phyloP scores from a whole-genome alignment of 2,113 vertebrate genomes.

The Nothoprocta pentlandii region DNA sequence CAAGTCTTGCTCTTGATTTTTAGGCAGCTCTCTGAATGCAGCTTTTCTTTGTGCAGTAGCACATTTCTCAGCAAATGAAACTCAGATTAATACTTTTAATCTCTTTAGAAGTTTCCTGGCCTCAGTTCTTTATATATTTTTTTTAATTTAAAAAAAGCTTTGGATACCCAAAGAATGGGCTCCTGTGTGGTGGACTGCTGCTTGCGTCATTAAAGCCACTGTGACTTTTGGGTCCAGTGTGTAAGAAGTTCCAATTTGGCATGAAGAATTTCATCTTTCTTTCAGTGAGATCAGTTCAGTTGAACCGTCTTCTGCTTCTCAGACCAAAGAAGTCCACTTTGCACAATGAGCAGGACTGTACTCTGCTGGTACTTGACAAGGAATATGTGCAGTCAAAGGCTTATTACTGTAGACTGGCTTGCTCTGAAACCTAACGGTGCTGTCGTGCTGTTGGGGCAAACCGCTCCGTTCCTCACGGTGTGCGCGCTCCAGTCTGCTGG shows the following conservation, averaged over 20 bases:
- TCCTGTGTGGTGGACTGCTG: neutral
- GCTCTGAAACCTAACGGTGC: neutral
- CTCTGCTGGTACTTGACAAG: neutral
- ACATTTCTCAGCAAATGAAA: constrained; percentile 28
- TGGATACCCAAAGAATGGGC: neutral
- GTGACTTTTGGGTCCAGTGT: neutral
- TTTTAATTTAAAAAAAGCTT: neutral
- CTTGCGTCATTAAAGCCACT: neutral
- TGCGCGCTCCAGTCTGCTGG: neutral
- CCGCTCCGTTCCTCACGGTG: neutral
- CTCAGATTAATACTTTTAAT: constrained; percentile 23
- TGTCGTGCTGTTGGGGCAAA: neutral
- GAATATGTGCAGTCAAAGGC: neutral
- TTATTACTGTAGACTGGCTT: neutral
- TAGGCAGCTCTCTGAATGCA: neutral
- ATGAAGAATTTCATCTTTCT: neutral
- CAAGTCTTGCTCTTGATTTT: too few relatives aligned
- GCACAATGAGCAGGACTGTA: neutral
- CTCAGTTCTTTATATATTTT: neutral
- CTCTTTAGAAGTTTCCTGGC: constrained; percentile 7
- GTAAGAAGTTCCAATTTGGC: neutral
- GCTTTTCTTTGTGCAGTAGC: neutral
- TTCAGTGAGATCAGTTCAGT: neutral
- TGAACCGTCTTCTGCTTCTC: neutral
- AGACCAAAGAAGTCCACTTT: neutral